Evolutionary conservation across 2,888 invertebrate species (phyloP).

Genomic region (Erannis defoliaria): DNA sequence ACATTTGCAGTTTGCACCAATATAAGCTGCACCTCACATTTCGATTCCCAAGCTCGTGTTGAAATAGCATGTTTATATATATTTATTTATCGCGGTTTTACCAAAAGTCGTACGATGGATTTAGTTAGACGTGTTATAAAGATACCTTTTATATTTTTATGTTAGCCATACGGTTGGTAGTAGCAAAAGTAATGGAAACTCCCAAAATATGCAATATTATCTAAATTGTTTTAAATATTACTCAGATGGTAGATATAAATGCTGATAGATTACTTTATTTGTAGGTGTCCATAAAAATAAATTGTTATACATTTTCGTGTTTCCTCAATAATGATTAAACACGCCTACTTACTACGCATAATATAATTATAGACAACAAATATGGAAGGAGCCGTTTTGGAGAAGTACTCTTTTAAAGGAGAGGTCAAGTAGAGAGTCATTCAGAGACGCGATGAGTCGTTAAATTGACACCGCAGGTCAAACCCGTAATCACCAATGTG

Average conservation of each 20-base stretch:
- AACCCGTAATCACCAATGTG: too few species aligned
- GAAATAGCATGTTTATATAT: too few species aligned
- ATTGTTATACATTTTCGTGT: constrained; percentile 6
- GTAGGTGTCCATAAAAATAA: constrained; percentile 16
- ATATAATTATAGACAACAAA: too few species aligned
- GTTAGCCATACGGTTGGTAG: neutral
- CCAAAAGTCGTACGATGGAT: constrained; percentile 14
- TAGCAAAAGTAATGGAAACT: constrained; percentile 10
- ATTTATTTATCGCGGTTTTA: neutral
- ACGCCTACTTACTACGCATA: constrained; percentile 8
- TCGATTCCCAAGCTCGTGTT: too few species aligned
- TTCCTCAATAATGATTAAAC: constrained; percentile 30
- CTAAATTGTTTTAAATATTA: constrained; percentile 25
- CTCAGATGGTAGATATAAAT: constrained; percentile 21
- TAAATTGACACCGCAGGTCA: too few species aligned
- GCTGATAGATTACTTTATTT: constrained; percentile 8
- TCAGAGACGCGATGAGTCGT: too few species aligned
- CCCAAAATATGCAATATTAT: constrained; percentile 27
- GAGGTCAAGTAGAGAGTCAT: too few species aligned
- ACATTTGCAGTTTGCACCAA: too few species aligned
- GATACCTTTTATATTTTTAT: constrained; percentile 23
- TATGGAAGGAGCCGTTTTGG: too few species aligned
- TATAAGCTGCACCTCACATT: too few species aligned
- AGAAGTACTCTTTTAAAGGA: too few species aligned
- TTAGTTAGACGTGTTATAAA: constrained; percentile 9